Evolutionary conservation across 92 coral and sea anemone species (phyloP).

Genomic region (Paramuricea clavata): DNA sequence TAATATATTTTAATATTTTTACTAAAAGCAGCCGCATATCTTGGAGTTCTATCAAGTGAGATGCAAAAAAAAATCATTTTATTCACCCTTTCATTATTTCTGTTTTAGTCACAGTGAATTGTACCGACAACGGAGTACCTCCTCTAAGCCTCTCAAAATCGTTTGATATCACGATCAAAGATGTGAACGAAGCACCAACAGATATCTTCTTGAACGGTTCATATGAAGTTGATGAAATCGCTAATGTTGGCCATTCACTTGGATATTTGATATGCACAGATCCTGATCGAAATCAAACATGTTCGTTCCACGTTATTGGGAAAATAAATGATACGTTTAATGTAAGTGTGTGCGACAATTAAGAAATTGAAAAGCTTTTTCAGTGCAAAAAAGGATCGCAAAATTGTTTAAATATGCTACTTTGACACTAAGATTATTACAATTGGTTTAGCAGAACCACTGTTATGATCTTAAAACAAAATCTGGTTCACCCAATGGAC

Average conservation of each 20-base stretch:
- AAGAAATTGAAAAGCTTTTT: too few relatives aligned
- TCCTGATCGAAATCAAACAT: constrained; percentile 78
- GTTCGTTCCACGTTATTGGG: constrained; percentile 80
- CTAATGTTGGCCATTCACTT: constrained; percentile 61
- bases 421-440: too few relatives aligned
- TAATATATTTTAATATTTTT: too few relatives aligned
- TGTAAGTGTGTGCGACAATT: constrained; percentile 53
- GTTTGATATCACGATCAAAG: constrained; percentile 68
- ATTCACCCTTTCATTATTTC: background rate
- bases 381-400: too few relatives aligned
- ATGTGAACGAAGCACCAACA: constrained; percentile 90
- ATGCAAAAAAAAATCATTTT: too few relatives aligned
- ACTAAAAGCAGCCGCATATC: too few relatives aligned
- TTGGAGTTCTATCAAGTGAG: background rate
- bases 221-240: constrained; percentile 68
- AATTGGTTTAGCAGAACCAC: too few relatives aligned
- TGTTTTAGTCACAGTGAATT: constrained; percentile 53
- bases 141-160: constrained; percentile 61
- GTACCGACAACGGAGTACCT: constrained; percentile 82
- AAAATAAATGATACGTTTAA: constrained; percentile 76
- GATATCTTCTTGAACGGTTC: constrained; percentile 66
- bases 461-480: too few relatives aligned
- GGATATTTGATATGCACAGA: constrained; percentile 78
- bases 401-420: too few relatives aligned
- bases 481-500: too few relatives aligned